Evolutionary conservation across 2,888 invertebrate species (phyloP), one percentile per base, ranked within the genome.

Genomic region (Phaonia tiefii): DNA sequence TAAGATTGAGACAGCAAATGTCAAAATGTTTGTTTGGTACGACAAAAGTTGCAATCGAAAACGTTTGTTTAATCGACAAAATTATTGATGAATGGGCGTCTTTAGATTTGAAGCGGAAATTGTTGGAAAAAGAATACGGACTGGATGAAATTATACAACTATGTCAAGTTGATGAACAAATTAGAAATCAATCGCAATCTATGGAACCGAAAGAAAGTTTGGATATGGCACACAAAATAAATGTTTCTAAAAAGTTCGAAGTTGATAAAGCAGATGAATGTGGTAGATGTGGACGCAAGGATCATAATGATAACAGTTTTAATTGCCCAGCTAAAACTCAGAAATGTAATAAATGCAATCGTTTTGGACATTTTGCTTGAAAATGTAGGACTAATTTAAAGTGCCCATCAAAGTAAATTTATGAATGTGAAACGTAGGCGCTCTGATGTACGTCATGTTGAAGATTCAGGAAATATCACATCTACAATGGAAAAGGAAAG

Each of bases 21-120:
- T 42, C 72, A 20, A 77, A 72, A 56, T 75, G 75, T 70, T 25
- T 65, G 37, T 70, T 75, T 75, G 75, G 75, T 46, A 51, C 54
- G 39, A 75, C 75, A 70, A 70, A 63, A 70, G 20, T 17, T 66
- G 76, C 71, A 72, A 77, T 77, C 15, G 77, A 77, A 49, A 49
- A 77, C 54, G 66, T 83, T 46, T 77, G 63, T 37, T 49, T 84
- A 54, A 84, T 78, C 25, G 79, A 81, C n/a, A n/a, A n/a, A n/a
- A n/a, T n/a, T n/a, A n/a, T n/a, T n/a, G n/a, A n/a, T n/a, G n/a
- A n/a, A n/a, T 69, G 82, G 83, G 83, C 80, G 44, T 74, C 79
- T 42, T 37, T 65, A 5, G 80, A 83, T 37, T 67, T 84, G 17
- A 85, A 84, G 65, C 84, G 80, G 60, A 75, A 78, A 63, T 66